phyloP scores from a whole-genome alignment of 1,140 invertebrate genomes.

The Aphelenchoides fujianensis region DNA sequence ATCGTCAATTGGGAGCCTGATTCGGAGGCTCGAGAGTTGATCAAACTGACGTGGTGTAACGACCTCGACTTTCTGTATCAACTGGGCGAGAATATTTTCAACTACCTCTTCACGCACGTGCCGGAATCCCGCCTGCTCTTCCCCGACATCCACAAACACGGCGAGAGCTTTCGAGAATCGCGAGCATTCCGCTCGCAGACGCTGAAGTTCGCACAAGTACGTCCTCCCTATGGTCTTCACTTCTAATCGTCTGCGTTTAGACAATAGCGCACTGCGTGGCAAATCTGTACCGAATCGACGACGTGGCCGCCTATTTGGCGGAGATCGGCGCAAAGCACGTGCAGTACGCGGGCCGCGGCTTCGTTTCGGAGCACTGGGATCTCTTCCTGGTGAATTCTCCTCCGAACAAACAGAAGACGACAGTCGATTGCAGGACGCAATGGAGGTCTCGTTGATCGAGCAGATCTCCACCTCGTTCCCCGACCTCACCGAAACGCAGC shows the following conservation, averaged over 20 bases:
- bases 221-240: neutral
- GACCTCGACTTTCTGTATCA: slow-evolving; percentile 49
- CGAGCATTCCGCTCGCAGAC: slow-evolving; percentile 46
- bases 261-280: slow-evolving; percentile 43
- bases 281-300: slow-evolving; percentile 48
- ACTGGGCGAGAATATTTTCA: slow-evolving; percentile 35
- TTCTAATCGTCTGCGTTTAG: slow-evolving; percentile 26
- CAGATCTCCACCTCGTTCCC: slow-evolving; percentile 23
- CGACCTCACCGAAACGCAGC: slow-evolving; percentile 32
- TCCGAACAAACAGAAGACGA: neutral
- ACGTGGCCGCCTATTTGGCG: slow-evolving; percentile 34
- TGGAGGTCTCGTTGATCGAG: slow-evolving; percentile 35
- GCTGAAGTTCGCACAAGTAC: slow-evolving; percentile 47
- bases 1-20: slow-evolving; percentile 40
- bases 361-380: slow-evolving; percentile 50
- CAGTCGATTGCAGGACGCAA: slow-evolving; percentile 40
- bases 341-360: slow-evolving; percentile 42
- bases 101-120: slow-evolving; percentile 46
- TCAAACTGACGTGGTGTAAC: slow-evolving; percentile 47
- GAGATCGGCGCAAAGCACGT: slow-evolving; percentile 40
- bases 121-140: slow-evolving; percentile 45
- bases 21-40: slow-evolving; percentile 38
- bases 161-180: slow-evolving; percentile 40
- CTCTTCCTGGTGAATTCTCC: slow-evolving; percentile 37
- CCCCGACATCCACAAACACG: slow-evolving; percentile 42